phyloP scores from a whole-genome alignment of 1,140 invertebrate species.

The Tetragonula clypearis region DNA sequence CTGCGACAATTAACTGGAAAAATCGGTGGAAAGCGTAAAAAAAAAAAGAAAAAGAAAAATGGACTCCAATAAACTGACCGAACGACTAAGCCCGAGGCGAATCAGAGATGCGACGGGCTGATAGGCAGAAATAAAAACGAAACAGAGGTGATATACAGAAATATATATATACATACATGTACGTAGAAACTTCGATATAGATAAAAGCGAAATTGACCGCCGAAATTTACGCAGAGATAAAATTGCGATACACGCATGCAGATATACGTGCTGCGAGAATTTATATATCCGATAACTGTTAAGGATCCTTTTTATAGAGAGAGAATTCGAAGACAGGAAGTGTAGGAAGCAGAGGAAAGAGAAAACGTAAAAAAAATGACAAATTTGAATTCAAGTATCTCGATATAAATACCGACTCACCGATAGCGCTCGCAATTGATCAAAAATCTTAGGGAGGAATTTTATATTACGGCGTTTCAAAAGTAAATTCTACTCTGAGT shows the following conservation, averaged over 20 bases:
- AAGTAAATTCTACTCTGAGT: too few relatives aligned
- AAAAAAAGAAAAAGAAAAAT: background rate
- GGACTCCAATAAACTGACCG: background rate
- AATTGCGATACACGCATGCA: background rate
- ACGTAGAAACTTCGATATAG: background rate
- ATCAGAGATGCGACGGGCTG: background rate
- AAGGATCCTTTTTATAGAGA: background rate
- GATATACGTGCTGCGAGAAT: background rate
- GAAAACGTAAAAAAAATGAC: background rate
- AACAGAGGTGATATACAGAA: background rate
- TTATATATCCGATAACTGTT: background rate
- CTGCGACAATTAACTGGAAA: background rate
- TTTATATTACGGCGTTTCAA: too few relatives aligned
- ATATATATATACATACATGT: too few relatives aligned
- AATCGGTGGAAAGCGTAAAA: background rate
- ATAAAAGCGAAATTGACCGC: background rate
- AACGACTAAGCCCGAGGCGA: background rate
- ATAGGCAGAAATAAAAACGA: slow-evolving; percentile 27
- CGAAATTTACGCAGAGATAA: slow-evolving; percentile 4
- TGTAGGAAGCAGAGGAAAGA: background rate
- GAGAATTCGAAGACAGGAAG: background rate
- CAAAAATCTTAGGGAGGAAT: too few relatives aligned
- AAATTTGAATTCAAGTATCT: background rate
- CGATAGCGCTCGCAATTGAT: background rate
- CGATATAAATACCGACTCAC: background rate